Evolutionary conservation across 2,797 vertebrate genomes (phyloP).

Genomic region (Melanotaenia trifasciata): DNA sequence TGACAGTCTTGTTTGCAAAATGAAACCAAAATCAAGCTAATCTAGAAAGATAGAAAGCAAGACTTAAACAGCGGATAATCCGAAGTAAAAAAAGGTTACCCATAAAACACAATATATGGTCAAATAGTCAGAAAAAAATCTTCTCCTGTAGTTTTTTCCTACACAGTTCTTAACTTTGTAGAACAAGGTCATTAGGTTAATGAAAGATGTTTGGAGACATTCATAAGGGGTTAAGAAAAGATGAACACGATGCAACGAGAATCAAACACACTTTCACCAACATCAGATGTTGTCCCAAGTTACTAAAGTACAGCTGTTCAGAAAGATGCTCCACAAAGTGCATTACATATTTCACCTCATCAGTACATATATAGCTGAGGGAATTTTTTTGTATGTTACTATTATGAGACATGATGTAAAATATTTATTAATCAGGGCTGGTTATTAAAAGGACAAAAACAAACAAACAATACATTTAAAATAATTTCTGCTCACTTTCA

Average conservation of each 20-base stretch:
- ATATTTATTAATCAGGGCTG: not conserved
- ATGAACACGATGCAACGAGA: not conserved
- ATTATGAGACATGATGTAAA: not conserved
- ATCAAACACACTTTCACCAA: not conserved
- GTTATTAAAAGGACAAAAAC: not conserved
- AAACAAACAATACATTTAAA: not conserved
- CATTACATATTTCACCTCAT: not conserved
- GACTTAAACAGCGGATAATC: too few species aligned
- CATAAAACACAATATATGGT: too few species aligned
- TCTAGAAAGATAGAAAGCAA: not conserved
- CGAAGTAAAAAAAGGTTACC: too few species aligned
- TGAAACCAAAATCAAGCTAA: not conserved
- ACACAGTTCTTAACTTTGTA: too few species aligned
- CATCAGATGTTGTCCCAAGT: not conserved
- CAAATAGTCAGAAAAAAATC: too few species aligned
- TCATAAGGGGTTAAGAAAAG: not conserved
- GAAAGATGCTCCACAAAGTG: too few species aligned
- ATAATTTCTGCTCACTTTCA: not conserved
- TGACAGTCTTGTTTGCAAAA: not conserved
- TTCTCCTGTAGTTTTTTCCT: too few species aligned
- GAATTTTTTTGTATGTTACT: not conserved
- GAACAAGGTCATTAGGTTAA: not conserved
- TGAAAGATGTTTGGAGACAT: not conserved
- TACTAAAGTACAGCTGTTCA: not conserved
- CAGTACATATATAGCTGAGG: not conserved